Evolutionary conservation across 2,113 vertebrate species (phyloP).

Genomic region (Pangasianodon hypophthalmus): DNA sequence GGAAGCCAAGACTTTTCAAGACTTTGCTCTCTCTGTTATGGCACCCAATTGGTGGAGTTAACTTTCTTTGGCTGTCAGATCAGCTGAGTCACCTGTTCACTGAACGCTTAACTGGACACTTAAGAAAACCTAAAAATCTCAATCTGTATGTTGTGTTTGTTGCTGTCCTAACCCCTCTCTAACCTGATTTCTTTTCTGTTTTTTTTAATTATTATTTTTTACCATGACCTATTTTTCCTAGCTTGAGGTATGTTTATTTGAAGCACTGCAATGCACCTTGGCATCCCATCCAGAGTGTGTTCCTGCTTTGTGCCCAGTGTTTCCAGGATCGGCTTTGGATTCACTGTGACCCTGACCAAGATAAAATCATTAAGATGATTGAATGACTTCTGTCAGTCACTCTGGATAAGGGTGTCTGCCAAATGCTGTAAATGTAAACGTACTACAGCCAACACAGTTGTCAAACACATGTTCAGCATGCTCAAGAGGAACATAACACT

Average conservation of each 20-base stretch:
- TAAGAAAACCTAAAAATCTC: neutral
- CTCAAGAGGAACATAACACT: slow-evolving; percentile 12
- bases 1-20: neutral
- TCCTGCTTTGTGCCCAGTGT: neutral
- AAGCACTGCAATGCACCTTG: neutral
- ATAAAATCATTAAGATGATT: neutral
- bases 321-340: neutral
- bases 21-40: neutral
- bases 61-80: neutral
- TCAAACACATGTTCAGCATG: slow-evolving; percentile 9
- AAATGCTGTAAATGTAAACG: neutral
- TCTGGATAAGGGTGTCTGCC: neutral
- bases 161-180: neutral
- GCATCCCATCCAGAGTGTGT: neutral
- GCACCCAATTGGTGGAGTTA: neutral
- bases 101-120: neutral
- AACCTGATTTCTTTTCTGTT: neutral
- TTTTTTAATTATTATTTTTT: neutral
- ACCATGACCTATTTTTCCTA: neutral
- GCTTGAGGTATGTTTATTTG: neutral
- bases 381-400: slow-evolving; percentile 1
- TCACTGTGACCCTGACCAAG: neutral
- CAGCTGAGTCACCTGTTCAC: neutral
- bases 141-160: neutral
- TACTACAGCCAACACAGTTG: neutral